A percentile compares a stretch with the other conserved stretches of the same genome.
These are phyloP conservation scores for Arremon brunneinucha DNA, from an alignment of 2,797 vertebrate species.

Conservation along the genomic window DNA sequence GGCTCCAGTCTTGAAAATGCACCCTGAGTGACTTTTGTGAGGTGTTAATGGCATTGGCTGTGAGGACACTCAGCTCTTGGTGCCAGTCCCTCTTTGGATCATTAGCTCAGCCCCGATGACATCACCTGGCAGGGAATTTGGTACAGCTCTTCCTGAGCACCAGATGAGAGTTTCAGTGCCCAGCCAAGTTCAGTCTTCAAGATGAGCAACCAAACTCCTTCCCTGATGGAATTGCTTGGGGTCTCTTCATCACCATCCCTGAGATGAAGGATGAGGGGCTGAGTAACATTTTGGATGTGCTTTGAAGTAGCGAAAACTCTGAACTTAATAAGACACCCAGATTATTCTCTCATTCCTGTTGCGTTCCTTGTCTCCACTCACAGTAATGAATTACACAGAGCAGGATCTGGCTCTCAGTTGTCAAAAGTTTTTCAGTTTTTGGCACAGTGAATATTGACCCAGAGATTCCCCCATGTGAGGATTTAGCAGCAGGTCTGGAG, in stretches of 20 bases:
- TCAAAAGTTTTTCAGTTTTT: background rate
- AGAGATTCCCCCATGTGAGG: background rate
- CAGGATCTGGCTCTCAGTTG: background rate
- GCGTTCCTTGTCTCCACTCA: background rate
- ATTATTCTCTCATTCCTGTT: background rate
- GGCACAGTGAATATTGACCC: background rate
- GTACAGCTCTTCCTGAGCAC: background rate
- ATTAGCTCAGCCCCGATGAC: constrained; percentile 1
- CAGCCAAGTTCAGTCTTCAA: background rate
- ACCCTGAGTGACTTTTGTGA: background rate
- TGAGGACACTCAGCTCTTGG: background rate
- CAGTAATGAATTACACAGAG: background rate
- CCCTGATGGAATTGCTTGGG: background rate
- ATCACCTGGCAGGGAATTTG: constrained; percentile 35
- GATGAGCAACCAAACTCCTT: background rate
- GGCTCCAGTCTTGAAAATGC: background rate
- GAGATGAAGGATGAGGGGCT: background rate
- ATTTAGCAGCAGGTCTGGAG: background rate
- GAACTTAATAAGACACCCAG: background rate
- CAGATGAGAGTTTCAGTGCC: background rate
- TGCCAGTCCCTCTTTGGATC: constrained; percentile 31
- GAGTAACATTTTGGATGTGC: background rate
- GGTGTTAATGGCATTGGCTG: background rate
- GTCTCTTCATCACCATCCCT: background rate
- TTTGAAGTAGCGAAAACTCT: background rate